These are phyloP conservation scores for Penelope pileata DNA, from an alignment of 2,113 vertebrate species.

Conservation along the genomic window DNA sequence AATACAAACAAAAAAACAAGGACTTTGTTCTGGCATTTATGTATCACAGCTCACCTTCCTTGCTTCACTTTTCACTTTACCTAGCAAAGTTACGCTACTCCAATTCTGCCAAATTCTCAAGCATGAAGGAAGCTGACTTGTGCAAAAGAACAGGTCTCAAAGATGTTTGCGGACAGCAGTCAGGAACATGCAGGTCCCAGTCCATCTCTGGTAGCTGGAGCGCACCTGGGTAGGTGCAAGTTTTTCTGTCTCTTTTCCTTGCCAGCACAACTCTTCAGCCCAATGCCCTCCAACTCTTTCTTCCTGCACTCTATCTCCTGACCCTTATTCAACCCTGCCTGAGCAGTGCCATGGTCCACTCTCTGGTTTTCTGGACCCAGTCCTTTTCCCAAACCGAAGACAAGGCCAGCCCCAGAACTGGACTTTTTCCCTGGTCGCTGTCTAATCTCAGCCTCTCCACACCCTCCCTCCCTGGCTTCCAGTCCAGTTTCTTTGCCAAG, in stretches of 20 bases:
- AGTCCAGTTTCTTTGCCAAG: slow-evolving; percentile 28
- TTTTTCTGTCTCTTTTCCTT: background rate
- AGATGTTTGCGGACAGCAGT: background rate
- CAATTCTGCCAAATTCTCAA: background rate
- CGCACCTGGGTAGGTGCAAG: accelerated
- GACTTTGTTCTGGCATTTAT: background rate
- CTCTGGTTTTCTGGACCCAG: accelerated
- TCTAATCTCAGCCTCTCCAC: background rate
- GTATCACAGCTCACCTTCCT: background rate
- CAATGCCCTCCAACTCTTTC: background rate
- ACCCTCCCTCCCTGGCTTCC: slow-evolving; percentile 18
- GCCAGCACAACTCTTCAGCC: background rate
- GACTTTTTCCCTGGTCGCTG: background rate
- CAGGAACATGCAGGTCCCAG: background rate
- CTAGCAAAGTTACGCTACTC: background rate
- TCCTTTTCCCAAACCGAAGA: background rate
- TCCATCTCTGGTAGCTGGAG: background rate
- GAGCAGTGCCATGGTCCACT: background rate
- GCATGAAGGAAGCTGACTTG: background rate
- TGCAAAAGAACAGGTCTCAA: background rate
- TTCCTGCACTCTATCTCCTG: background rate
- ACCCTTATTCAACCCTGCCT: background rate
- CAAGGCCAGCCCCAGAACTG: background rate
- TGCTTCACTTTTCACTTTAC: background rate
- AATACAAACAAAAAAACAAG: background rate